Conservation (phyloP, 2,888 invertebrate genomes). For the Halocaridina rubra region DNA sequence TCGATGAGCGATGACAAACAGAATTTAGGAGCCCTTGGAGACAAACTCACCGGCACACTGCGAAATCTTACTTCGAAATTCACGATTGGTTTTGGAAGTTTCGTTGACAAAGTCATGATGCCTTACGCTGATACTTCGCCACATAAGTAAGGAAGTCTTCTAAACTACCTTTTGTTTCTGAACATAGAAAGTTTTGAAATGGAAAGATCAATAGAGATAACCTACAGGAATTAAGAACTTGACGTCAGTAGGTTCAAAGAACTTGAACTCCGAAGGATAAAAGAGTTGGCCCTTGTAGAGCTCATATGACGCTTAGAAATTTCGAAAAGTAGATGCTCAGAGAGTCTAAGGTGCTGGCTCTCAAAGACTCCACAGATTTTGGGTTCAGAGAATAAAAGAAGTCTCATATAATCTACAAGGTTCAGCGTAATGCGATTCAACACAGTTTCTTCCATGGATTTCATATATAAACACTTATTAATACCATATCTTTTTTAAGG, state of each 20-base stretch:
- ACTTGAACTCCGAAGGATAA: no score
- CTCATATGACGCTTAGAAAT: no score
- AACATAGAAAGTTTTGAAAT: not conserved
- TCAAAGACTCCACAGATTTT: no score
- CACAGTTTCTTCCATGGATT: no score
- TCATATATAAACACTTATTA: slow-evolving; percentile 18
- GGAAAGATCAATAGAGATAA: not conserved
- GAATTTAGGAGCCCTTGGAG: slow-evolving; percentile 88
- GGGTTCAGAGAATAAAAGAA: no score
- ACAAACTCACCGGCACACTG: slow-evolving; percentile 85
- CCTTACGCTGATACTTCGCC: slow-evolving; percentile 78
- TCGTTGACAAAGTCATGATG: slow-evolving; percentile 97
- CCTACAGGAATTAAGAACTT: no score
- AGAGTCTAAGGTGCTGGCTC: no score
- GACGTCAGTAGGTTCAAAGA: no score
- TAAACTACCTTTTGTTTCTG: not conserved
- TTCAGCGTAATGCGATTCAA: no score
- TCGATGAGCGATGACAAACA: slow-evolving; percentile 99
- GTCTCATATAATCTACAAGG: no score
- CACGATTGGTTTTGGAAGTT: slow-evolving; percentile 91
- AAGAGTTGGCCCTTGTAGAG: no score
- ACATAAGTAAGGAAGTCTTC: not conserved
- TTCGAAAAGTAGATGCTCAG: no score
- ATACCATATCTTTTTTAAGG: not conserved
- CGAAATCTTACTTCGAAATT: slow-evolving; percentile 91